phyloP scores from a whole-genome alignment of 1,140 invertebrate species.

The Drosophila chauvacae region DNA sequence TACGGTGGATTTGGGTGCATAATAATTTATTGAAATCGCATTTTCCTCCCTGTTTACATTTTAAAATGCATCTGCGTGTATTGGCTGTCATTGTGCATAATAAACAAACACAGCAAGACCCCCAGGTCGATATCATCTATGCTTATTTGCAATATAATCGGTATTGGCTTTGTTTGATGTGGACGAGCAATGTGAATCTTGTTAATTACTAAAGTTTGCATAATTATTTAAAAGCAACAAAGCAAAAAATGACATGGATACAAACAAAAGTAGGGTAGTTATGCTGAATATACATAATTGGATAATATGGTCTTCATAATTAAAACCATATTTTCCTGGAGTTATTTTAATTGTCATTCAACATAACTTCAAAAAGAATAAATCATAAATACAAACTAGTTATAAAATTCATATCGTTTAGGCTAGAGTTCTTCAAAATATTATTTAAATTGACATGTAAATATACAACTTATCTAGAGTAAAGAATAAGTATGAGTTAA shows the following conservation, averaged over 20 bases:
- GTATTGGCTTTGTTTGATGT: constrained; percentile 3
- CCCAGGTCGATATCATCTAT: constrained; percentile 12
- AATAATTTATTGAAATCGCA: constrained; percentile 45
- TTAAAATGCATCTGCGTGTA: constrained; percentile 31
- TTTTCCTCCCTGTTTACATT: constrained; percentile 23
- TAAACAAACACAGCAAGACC: constrained; percentile 18
- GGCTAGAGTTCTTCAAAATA: too few relatives aligned
- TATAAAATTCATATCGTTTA: too few relatives aligned
- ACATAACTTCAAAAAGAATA: too few relatives aligned
- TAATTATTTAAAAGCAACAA: background rate
- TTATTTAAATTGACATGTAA: background rate
- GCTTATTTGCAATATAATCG: constrained; percentile 28
- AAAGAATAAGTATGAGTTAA: background rate
- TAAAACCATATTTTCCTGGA: background rate
- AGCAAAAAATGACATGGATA: too few relatives aligned
- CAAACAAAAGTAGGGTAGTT: background rate
- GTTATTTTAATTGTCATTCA: background rate
- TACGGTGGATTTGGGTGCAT: constrained; percentile 35
- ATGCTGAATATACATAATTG: background rate
- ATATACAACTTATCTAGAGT: background rate
- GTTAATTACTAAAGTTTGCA: constrained; percentile 30
- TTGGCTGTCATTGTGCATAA: constrained; percentile 8
- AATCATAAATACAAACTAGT: too few relatives aligned
- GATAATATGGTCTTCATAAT: background rate
- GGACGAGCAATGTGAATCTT: background rate